A percentile compares a stretch with the other conserved stretches of the same genome.
Conservation (phyloP, 2,888 invertebrate genomes). For the Ditula angustiorana region DNA sequence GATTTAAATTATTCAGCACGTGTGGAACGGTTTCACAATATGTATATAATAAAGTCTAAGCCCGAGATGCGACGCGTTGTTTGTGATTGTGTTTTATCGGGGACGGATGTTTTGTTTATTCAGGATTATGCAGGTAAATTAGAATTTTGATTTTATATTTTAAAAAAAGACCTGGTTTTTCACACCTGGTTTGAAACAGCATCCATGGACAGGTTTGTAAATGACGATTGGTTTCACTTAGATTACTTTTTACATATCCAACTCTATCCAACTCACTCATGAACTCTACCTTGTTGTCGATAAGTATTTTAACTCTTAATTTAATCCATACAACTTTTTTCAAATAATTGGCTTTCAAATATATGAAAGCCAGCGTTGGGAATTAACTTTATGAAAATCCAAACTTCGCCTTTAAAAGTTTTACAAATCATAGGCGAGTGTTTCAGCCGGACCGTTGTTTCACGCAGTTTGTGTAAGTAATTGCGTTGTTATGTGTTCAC, state of each 20-base stretch:
- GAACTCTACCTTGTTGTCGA: neutral
- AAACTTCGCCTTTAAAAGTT: conserved; percentile 16
- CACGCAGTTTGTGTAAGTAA: conserved; percentile 2
- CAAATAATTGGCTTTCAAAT: neutral
- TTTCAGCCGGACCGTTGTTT: neutral
- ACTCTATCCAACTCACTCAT: too few relatives aligned
- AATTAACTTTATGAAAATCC: conserved; percentile 3
- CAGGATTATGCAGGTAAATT: neutral
- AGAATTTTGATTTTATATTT: neutral
- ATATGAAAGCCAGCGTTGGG: conserved; percentile 4
- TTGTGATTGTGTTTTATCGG: conserved; percentile 4
- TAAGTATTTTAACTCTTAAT: neutral
- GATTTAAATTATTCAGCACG: conserved; percentile 27
- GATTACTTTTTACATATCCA: too few relatives aligned
- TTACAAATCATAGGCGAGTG: conserved; percentile 3
- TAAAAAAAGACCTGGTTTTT: neutral
- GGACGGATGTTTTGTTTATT: neutral
- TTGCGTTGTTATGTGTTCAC: conserved; percentile 5
- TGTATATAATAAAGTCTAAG: conserved; percentile 4
- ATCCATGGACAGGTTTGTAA: neutral
- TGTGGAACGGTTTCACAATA: conserved; percentile 8
- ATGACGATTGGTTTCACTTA: neutral
- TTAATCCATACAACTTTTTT: neutral
- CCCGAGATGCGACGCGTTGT: conserved; percentile 1
- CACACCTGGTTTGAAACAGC: neutral